Conservation (phyloP, 2,888 invertebrate genomes). For the Chydorus sphaericus region DNA sequence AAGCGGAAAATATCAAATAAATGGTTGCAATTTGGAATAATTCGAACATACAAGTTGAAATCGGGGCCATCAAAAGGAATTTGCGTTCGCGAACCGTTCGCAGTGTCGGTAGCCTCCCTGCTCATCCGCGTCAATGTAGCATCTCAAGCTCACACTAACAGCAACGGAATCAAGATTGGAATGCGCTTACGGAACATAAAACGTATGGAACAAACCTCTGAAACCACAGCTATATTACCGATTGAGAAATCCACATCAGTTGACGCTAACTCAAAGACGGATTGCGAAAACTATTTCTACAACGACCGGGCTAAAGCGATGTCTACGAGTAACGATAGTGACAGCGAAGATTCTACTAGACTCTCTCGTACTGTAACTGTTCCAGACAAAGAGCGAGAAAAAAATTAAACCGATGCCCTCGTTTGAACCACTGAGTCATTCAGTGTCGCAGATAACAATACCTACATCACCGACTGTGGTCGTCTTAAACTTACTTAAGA, state of each 20-base stretch:
- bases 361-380: background rate
- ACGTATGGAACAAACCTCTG: too few relatives aligned
- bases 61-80: too few relatives aligned
- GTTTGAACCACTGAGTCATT: constrained; percentile 10
- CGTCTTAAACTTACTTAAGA: constrained; percentile 57
- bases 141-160: background rate
- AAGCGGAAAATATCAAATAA: too few relatives aligned
- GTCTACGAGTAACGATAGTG: constrained; percentile 12
- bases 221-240: background rate
- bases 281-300: background rate
- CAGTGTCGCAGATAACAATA: constrained; percentile 1
- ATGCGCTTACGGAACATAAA: background rate
- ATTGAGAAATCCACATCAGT: background rate
- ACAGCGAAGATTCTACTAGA: background rate
- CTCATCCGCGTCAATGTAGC: background rate
- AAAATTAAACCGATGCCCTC: constrained; percentile 15
- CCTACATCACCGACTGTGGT: constrained; percentile 3
- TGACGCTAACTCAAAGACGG: background rate
- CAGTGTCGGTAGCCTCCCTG: background rate
- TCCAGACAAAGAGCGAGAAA: too few relatives aligned
- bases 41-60: too few relatives aligned
- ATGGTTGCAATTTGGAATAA: too few relatives aligned
- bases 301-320: background rate
- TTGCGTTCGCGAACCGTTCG: background rate
- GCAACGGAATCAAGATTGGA: too few relatives aligned